Conservation (phyloP, 2,113 vertebrate genomes). For the Phoxinus phoxinus region DNA sequence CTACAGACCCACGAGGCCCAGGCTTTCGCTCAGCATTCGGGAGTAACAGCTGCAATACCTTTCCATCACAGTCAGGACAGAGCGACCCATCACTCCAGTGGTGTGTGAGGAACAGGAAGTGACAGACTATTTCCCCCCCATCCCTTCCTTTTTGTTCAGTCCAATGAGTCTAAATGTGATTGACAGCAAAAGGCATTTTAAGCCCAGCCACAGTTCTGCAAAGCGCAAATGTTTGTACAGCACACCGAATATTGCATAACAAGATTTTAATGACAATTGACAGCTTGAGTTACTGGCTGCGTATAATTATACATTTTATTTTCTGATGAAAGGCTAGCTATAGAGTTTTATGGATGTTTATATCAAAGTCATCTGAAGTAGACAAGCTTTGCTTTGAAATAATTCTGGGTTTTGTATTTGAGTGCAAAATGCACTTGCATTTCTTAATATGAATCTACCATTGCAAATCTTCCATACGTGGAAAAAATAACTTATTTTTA, state of each 20-base stretch:
- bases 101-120: slow-evolving; percentile 54
- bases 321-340: not conserved
- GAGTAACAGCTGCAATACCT: slow-evolving; percentile 45
- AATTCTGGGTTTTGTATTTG: not conserved
- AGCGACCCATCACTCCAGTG: slow-evolving; percentile 46
- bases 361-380: not conserved
- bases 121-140: slow-evolving; percentile 37
- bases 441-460: not conserved
- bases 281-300: slow-evolving; percentile 30
- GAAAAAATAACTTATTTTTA: not conserved
- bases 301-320: slow-evolving; percentile 21
- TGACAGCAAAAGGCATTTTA: slow-evolving; percentile 57
- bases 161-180: slow-evolving; percentile 52
- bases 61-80: slow-evolving; percentile 43
- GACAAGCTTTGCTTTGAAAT: not conserved
- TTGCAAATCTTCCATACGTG: not conserved
- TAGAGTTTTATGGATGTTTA: not conserved
- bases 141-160: slow-evolving; percentile 33
- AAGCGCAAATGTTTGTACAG: slow-evolving; percentile 26
- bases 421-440: not conserved
- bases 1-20: slow-evolving; percentile 12
- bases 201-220: slow-evolving; percentile 28
- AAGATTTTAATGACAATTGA: slow-evolving; percentile 46
- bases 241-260: slow-evolving; percentile 53
- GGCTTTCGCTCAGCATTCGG: not conserved